These are phyloP conservation scores for Lamellibrachia columna DNA, from an alignment of 2,888 invertebrate genomes.

Conservation along the genomic window DNA sequence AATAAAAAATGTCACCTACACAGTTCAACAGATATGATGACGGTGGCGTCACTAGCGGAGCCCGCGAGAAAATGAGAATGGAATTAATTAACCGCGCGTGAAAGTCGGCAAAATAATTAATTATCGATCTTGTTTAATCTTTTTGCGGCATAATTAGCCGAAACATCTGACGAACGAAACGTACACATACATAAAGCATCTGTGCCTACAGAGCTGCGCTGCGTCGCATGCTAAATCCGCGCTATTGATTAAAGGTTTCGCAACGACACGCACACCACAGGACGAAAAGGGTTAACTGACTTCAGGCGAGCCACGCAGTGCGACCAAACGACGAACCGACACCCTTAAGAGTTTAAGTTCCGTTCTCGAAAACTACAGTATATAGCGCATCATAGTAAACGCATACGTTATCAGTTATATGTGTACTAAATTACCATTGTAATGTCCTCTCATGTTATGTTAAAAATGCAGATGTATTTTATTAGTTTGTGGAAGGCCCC, in stretches of 20 bases:
- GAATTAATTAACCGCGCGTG: constrained; percentile 5
- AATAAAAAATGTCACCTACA: neutral
- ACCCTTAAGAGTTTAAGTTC: constrained; percentile 12
- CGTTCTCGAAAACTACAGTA: neutral
- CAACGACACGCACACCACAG: neutral
- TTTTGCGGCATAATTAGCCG: constrained; percentile 13
- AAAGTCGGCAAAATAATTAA: constrained; percentile 11
- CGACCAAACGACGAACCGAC: neutral
- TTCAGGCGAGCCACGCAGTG: neutral
- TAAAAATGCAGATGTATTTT: neutral
- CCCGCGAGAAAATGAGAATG: neutral
- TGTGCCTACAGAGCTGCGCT: neutral
- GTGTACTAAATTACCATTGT: neutral
- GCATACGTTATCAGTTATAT: neutral
- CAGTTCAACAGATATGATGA: neutral
- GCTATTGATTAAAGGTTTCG: neutral
- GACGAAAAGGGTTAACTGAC: neutral
- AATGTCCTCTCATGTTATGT: neutral
- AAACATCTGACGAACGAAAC: constrained; percentile 16
- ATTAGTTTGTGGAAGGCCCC: constrained; percentile 6
- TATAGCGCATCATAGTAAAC: neutral
- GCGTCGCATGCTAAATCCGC: neutral
- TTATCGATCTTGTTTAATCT: constrained; percentile 16
- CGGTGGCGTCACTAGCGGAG: neutral
- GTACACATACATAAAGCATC: constrained; percentile 10